Conservation (phyloP, 2,888 invertebrate species). For the Parnassius orleans region DNA sequence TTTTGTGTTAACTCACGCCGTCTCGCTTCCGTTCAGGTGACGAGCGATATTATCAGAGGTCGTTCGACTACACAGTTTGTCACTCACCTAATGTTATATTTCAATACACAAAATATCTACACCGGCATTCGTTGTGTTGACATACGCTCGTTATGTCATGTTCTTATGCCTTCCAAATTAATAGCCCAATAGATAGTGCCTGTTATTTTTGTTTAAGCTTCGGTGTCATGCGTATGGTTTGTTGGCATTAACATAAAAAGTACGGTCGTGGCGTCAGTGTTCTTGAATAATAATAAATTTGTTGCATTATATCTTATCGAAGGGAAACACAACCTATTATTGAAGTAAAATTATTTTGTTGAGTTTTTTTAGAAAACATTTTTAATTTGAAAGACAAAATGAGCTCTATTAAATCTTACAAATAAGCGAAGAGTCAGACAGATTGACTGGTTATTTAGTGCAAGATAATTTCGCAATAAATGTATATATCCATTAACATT, state of each 20-base stretch:
- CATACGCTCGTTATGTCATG: conserved; percentile 38
- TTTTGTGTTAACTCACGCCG: conserved; percentile 63
- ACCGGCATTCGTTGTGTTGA: conserved; percentile 36
- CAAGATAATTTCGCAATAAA: no score
- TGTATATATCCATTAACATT: no score
- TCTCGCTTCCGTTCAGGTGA: conserved; percentile 76
- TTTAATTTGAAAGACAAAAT: no score
- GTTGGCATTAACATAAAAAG: conserved; percentile 51
- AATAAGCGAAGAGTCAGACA: no score
- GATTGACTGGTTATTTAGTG: no score
- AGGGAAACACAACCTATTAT: conserved; percentile 35
- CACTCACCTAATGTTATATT: conserved; percentile 49
- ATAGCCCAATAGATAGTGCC: conserved; percentile 49
- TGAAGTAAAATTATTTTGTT: conserved; percentile 25
- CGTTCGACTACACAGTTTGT: conserved; percentile 55
- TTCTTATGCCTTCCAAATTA: conserved; percentile 50
- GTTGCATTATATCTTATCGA: conserved; percentile 49
- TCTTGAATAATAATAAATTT: conserved; percentile 44
- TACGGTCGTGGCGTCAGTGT: conserved; percentile 39
- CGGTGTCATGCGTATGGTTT: conserved; percentile 45
- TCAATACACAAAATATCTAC: conserved; percentile 31
- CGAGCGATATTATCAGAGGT: conserved; percentile 60
- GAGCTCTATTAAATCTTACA: no score
- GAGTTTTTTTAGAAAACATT: not conserved
- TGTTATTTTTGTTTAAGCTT: conserved; percentile 45